A percentile compares a stretch with the other conserved stretches of the same genome.
These are phyloP conservation scores for Dromiciops gliroides DNA, from an alignment of 2,113 vertebrate genomes.

Conservation along the genomic window DNA sequence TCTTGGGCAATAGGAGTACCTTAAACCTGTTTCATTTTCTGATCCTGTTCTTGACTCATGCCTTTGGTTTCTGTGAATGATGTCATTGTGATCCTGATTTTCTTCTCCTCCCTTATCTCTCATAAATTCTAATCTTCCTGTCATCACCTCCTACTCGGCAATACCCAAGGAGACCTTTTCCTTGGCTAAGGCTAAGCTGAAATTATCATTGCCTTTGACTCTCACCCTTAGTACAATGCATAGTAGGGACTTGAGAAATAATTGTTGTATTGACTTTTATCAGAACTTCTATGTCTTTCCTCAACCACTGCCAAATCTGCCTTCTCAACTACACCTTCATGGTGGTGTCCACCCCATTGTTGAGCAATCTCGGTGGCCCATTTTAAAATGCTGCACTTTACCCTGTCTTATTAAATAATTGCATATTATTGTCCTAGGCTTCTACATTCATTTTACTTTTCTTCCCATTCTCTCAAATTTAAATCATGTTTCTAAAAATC, in stretches of 20 bases:
- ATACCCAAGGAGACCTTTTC: slow-evolving; percentile 6
- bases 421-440: background rate
- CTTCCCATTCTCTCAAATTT: background rate
- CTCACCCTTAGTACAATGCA: background rate
- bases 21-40: background rate
- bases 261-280: background rate
- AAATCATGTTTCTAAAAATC: background rate
- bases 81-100: background rate
- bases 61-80: background rate
- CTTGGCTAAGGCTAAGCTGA: background rate
- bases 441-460: background rate
- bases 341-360: background rate
- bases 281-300: background rate
- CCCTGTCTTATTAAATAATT: too few species aligned
- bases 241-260: background rate
- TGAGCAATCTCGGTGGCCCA: background rate
- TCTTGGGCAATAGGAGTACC: background rate
- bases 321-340: background rate
- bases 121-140: background rate
- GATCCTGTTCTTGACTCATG: background rate
- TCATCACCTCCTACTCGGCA: slow-evolving; percentile 38
- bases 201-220: background rate
- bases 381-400: background rate
- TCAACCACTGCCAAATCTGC: background rate
- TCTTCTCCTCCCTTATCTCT: background rate